Evolutionary conservation across 2,888 invertebrate genomes (phyloP).

Genomic region (Conistra vaccinii): DNA sequence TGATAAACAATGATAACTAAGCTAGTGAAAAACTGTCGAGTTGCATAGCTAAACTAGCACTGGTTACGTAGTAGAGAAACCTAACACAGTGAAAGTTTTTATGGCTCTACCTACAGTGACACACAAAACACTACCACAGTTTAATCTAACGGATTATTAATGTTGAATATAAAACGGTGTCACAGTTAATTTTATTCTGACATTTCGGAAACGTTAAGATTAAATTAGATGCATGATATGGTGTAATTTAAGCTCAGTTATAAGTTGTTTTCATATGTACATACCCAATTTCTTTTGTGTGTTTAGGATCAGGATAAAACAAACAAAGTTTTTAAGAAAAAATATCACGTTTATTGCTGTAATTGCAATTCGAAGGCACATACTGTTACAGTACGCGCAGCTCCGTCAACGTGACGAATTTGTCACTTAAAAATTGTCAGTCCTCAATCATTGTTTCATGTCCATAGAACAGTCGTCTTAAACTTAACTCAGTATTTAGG

Average conservation of each 20-base stretch:
- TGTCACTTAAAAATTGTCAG: slow-evolving; percentile 79
- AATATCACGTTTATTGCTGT: slow-evolving; percentile 90
- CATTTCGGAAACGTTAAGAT: slow-evolving; percentile 37
- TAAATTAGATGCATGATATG: slow-evolving; percentile 16
- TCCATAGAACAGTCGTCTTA: slow-evolving; percentile 81
- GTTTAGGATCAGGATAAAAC: slow-evolving; percentile 63
- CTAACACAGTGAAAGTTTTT: slow-evolving; percentile 85
- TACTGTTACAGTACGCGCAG: slow-evolving; percentile 85
- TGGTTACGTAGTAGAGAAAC: slow-evolving; percentile 85
- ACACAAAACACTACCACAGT: slow-evolving; percentile 71
- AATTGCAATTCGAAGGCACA: slow-evolving; percentile 90
- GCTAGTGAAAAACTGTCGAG: slow-evolving; percentile 55
- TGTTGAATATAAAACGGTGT: slow-evolving; percentile 61
- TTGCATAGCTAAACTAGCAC: slow-evolving; percentile 76
- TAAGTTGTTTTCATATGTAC: slow-evolving; percentile 17
- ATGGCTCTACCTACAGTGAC: slow-evolving; percentile 75
- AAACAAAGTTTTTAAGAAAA: slow-evolving; percentile 78
- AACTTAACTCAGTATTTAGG: slow-evolving; percentile 80
- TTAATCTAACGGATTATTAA: slow-evolving; percentile 66
- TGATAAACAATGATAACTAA: slow-evolving; percentile 46
- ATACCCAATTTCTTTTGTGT: slow-evolving; percentile 45
- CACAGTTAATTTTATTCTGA: slow-evolving; percentile 54
- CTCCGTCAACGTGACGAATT: slow-evolving; percentile 88
- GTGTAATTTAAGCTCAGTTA: slow-evolving; percentile 21
- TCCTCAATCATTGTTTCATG: slow-evolving; percentile 80